Base-by-base conservation (phyloP, 2,113 vertebrate species). In the Callocephalon fimbriatum region DNA sequence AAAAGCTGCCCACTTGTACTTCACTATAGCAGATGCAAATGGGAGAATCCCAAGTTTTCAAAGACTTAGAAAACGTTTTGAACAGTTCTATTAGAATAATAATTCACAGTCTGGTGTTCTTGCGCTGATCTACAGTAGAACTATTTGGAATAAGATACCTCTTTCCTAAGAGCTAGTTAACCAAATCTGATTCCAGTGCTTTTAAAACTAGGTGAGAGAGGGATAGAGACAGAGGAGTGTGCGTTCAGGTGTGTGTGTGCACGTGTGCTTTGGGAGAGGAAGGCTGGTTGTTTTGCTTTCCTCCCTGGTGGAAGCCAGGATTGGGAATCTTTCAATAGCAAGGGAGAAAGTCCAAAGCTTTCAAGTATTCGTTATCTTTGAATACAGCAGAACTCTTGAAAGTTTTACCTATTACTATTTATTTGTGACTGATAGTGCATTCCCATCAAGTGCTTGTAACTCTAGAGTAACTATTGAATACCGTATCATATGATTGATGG, bases 401-500 rank as follows among this genome's bases (percentile, higher is more conserved):
- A 95, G 72, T 80, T 38, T 90, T 88, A 58, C 50, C 61, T 89
- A 23, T 95, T 65, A 68, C 40, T 72, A 38, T 67, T 88, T 80
- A 70, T 74, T 82, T 91, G 68, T 91, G 63, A 70, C 65, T 83
- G 80, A 27, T 77, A 26, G 71, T 51, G 86, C 87, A 86, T 86
- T 97, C 91, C 92, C 96, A 82, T 97, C 96, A 88, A 88, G 92
- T 88, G 89, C 93, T 90, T 82, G 62, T 82, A 97, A 93, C 90
- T 96, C 94, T 96, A 88, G 89, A 92, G 85, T 97, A 90, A 97
- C 84, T 90, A 68, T 4, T n/a, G 96, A 94, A 67, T 97, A 94
- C 93, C 71, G 4, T 97, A 88, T 95, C 76, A 12, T 92, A 68
- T 98, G 95, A 98, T 98, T 98, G 98, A 98, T 97, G 98, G 98